Conservation (phyloP, 2,888 invertebrate species). For the Polia nebulosa region DNA sequence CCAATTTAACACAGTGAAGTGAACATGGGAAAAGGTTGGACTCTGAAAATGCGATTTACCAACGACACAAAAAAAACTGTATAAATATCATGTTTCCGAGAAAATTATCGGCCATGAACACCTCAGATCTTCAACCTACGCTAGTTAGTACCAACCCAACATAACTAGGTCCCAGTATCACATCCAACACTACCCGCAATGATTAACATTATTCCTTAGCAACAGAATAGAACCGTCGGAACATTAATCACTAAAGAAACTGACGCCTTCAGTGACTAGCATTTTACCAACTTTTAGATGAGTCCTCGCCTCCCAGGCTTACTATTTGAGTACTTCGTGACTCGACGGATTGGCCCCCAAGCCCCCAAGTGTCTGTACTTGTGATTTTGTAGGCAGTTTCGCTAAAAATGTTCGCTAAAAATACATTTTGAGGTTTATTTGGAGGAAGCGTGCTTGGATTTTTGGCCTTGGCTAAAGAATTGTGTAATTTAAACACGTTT, state of each 20-base stretch:
- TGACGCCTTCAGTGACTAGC: conserved; percentile 61
- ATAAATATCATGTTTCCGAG: not conserved
- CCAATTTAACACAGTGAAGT: not conserved
- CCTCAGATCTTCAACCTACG: not conserved
- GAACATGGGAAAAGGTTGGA: too few species aligned
- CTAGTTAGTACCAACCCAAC: conserved; percentile 1
- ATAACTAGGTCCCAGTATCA: conserved; percentile 3
- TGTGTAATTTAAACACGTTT: conserved; percentile 28
- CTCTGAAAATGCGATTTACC: not conserved
- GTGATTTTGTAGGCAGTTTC: conserved; percentile 55
- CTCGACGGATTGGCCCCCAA: conserved; percentile 50
- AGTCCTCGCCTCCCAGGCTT: conserved; percentile 49
- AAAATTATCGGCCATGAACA: conserved; percentile 12
- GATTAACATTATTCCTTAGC: conserved; percentile 59
- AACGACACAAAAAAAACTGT: not conserved
- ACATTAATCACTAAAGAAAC: conserved; percentile 69
- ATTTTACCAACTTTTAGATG: conserved; percentile 66
- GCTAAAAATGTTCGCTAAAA: conserved; percentile 50
- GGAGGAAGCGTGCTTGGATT: conserved; percentile 9
- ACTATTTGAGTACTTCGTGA: conserved; percentile 65
- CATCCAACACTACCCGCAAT: conserved; percentile 38
- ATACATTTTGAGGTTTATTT: conserved; percentile 45
- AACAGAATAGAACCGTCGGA: conserved; percentile 53
- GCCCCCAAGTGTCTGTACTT: conserved; percentile 56
- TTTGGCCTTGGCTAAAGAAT: conserved; percentile 1